A percentile compares a stretch with the other conserved stretches of the same genome.
phyloP scores from a whole-genome alignment of 2,113 vertebrate species.

The Aythya baeri region DNA sequence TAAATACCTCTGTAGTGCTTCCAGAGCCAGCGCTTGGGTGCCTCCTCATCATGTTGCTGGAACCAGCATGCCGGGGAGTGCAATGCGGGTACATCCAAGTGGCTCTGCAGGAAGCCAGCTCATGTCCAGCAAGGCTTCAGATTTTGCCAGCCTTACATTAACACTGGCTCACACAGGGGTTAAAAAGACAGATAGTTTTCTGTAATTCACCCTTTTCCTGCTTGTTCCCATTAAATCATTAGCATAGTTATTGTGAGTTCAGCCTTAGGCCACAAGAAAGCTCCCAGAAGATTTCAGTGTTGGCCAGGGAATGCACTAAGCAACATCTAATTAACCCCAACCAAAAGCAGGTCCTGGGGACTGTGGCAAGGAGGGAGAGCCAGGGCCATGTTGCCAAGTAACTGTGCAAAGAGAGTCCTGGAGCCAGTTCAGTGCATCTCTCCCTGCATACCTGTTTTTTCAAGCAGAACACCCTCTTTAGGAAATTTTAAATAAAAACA shows the following conservation, averaged over 20 bases:
- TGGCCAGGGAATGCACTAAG: constrained; percentile 53
- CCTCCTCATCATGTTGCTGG: not conserved
- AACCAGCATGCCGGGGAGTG: not conserved
- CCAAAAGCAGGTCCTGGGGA: constrained; percentile 62
- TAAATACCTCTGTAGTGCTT: constrained; percentile 38
- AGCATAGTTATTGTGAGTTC: constrained; percentile 65
- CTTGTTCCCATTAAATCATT: constrained; percentile 62
- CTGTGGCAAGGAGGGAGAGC: constrained; percentile 3
- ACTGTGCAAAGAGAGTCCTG: constrained; percentile 32
- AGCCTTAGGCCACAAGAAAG: constrained; percentile 55
- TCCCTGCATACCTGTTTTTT: not conserved
- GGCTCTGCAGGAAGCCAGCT: not conserved
- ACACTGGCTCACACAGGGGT: not conserved
- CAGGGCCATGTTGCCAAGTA: constrained; percentile 65
- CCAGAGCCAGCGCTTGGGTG: not conserved
- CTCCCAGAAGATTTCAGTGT: constrained; percentile 56
- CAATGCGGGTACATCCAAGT: not conserved
- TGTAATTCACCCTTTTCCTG: constrained; percentile 38
- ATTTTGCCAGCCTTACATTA: constrained; percentile 15
- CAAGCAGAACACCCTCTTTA: constrained; percentile 53
- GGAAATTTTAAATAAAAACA: constrained; percentile 42
- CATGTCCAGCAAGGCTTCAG: not conserved
- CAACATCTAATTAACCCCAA: constrained; percentile 70
- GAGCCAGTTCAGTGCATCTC: not conserved
- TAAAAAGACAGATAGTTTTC: constrained; percentile 53